These are phyloP conservation scores for Thymelicus sylvestris DNA, from an alignment of 2,888 invertebrate genomes.

Conservation along the genomic window DNA sequence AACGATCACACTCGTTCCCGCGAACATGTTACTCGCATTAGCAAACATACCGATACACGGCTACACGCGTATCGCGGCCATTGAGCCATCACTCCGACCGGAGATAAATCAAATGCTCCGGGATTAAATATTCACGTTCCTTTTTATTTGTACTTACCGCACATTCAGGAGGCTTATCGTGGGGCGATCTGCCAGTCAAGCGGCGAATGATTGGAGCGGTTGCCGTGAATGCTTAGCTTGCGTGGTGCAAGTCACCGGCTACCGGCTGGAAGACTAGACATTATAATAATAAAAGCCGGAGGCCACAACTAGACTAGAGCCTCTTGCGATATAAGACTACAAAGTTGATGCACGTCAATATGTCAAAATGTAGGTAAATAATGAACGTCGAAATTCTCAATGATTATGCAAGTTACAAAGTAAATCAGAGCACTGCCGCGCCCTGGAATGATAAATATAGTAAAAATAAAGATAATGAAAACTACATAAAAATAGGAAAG, in stretches of 20 bases:
- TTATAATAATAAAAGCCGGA: not conserved
- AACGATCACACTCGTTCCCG: not conserved
- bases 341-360: too few relatives aligned
- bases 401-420: too few relatives aligned
- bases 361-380: too few relatives aligned
- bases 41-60: constrained; percentile 8
- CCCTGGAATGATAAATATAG: too few relatives aligned
- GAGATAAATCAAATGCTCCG: constrained; percentile 24
- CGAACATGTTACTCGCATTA: constrained; percentile 15
- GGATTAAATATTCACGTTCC: constrained; percentile 16
- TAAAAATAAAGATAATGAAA: too few relatives aligned
- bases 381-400: too few relatives aligned
- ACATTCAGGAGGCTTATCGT: constrained; percentile 19
- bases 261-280: not conserved
- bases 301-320: not conserved
- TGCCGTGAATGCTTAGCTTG: constrained; percentile 18
- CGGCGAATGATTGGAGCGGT: constrained; percentile 26
- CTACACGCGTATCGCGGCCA: constrained; percentile 13
- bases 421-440: too few relatives aligned
- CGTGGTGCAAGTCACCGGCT: constrained; percentile 1
- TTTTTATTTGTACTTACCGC: constrained; percentile 33
- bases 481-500: too few relatives aligned
- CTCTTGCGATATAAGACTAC: too few relatives aligned
- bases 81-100: constrained; percentile 29
- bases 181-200: constrained; percentile 20